phyloP scores from a whole-genome alignment of 2,888 invertebrate species.

The Capitulum mitella region DNA sequence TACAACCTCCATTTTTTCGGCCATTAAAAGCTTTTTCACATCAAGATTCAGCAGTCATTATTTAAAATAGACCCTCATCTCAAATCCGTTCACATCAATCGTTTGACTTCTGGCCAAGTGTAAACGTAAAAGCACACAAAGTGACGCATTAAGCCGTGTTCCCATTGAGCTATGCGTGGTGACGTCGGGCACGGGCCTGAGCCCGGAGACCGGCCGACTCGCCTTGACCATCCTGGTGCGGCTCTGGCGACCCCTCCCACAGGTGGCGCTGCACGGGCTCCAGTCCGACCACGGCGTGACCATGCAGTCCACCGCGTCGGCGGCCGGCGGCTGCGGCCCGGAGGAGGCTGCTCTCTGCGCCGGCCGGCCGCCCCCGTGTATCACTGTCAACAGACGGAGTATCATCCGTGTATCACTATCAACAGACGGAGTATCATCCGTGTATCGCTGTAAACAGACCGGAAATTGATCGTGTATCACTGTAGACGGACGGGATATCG shows the following conservation, averaged over 20 bases:
- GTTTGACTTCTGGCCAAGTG: background rate
- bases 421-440: background rate
- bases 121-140: too few relatives aligned
- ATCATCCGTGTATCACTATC: background rate
- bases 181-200: background rate
- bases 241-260: slow-evolving; percentile 43
- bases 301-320: slow-evolving; percentile 52
- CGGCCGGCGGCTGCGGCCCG: background rate
- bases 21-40: too few relatives aligned
- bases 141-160: background rate
- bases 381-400: background rate
- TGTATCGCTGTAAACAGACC: background rate
- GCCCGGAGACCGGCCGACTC: background rate
- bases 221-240: slow-evolving; percentile 38
- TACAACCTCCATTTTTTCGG: too few relatives aligned
- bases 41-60: too few relatives aligned
- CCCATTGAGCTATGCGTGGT: background rate
- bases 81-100: background rate
- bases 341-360: background rate
- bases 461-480: background rate
- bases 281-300: slow-evolving; percentile 45
- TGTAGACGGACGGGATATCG: background rate
- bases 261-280: slow-evolving; percentile 45
- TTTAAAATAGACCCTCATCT: background rate
- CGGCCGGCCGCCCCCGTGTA: background rate